A percentile compares a stretch with the other conserved stretches of the same genome.
phyloP scores from a whole-genome alignment of 37 sponge, comb jelly and placozoan genomes.

The Corticium candelabrum region DNA sequence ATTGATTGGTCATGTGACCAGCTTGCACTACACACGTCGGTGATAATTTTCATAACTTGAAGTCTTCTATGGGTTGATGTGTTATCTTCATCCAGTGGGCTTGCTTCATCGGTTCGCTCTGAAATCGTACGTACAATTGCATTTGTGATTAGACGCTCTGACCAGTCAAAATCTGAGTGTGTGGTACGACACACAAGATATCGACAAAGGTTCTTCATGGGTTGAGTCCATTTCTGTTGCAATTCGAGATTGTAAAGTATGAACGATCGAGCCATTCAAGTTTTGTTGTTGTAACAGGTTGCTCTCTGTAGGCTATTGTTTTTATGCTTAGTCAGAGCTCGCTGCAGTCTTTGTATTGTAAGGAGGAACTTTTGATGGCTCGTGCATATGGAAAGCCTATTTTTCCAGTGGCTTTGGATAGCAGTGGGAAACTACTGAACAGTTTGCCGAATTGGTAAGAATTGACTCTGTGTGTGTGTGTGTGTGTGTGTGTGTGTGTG shows the following conservation, averaged over 20 bases:
- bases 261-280: not conserved
- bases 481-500: constrained; percentile 5
- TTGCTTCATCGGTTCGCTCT: too few species aligned
- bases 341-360: not conserved
- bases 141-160: not conserved
- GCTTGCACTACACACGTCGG: too few species aligned
- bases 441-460: not conserved
- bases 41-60: too few species aligned
- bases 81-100: too few species aligned
- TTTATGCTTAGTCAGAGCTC: not conserved
- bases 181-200: constrained; percentile 1
- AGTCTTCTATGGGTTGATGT: too few species aligned
- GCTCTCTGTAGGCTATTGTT: not conserved
- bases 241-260: not conserved
- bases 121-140: too few species aligned
- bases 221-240: not conserved
- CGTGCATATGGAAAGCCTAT: not conserved
- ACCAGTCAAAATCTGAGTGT: not conserved
- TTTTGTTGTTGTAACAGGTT: not conserved
- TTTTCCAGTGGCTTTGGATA: not conserved
- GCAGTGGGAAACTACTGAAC: not conserved
- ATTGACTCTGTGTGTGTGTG: not conserved
- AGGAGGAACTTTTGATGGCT: not conserved
- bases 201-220: not conserved
- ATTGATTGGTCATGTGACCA: too few species aligned